A percentile compares a stretch with the other conserved stretches of the same genome.
phyloP scores from a whole-genome alignment of 2,797 vertebrate genomes.

The Lepilemur septentrionalis region DNA sequence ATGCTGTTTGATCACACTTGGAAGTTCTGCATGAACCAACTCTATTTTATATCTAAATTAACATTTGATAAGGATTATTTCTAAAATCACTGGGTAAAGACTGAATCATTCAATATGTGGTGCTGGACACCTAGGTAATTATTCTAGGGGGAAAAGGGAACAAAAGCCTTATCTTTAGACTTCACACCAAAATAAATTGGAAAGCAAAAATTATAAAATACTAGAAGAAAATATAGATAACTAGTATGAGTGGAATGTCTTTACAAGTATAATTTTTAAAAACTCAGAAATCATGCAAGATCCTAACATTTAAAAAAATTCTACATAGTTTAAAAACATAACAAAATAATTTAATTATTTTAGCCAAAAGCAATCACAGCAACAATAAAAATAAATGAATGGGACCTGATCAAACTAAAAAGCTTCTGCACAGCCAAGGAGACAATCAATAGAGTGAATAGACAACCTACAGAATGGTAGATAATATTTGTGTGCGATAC shows the following conservation, averaged over 20 bases:
- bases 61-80: neutral
- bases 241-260: neutral
- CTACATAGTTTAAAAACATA: neutral
- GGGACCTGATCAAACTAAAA: too few relatives aligned
- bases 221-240: neutral
- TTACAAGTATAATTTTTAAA: neutral
- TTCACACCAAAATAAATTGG: neutral
- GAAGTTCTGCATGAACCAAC: neutral
- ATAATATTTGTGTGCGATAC: too few relatives aligned
- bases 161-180: neutral
- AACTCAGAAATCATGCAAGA: neutral
- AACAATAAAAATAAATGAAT: too few relatives aligned
- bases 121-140: neutral
- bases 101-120: neutral
- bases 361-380: neutral
- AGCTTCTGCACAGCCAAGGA: too few relatives aligned
- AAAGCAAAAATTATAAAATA: neutral
- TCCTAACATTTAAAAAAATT: neutral
- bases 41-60: neutral
- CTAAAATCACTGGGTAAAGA: neutral
- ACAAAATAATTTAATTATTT: neutral
- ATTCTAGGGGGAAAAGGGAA: neutral
- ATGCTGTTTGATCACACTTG: neutral
- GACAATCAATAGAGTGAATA: too few relatives aligned
- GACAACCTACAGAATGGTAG: too few relatives aligned